Evolutionary conservation across 2,888 invertebrate genomes (phyloP).

Genomic region (Andrena bucephala): DNA sequence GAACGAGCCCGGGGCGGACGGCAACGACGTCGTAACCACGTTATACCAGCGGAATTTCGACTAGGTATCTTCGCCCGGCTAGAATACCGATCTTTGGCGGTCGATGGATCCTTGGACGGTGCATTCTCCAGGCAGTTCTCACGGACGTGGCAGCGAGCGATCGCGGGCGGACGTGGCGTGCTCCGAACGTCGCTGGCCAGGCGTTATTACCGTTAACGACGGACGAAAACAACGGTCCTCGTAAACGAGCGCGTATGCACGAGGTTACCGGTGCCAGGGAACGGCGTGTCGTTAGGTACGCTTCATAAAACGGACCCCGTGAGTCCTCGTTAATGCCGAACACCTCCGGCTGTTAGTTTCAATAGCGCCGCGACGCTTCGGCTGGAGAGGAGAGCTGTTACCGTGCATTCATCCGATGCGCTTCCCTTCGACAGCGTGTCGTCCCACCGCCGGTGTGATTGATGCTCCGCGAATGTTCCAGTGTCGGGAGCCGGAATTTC

Average conservation of each 20-base stretch:
- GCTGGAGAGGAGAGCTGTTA: not conserved
- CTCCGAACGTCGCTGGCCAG: conserved; percentile 26
- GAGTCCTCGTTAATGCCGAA: conserved; percentile 75
- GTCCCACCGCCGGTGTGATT: not conserved
- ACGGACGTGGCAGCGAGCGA: not conserved
- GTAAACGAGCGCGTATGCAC: conserved; percentile 62
- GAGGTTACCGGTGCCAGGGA: conserved; percentile 45
- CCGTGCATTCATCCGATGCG: not conserved
- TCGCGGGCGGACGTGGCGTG: not conserved
- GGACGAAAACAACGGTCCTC: conserved; percentile 68
- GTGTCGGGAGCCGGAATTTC: not conserved
- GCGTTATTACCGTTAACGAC: conserved; percentile 69
- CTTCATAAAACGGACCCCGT: conserved; percentile 72
- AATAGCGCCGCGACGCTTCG: conserved; percentile 54
- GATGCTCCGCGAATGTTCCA: not conserved
- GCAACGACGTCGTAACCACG: conserved; percentile 16
- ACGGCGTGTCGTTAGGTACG: conserved; percentile 63
- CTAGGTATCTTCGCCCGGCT: not conserved
- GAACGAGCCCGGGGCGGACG: no score
- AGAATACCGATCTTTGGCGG: conserved; percentile 28
- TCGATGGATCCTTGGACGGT: conserved; percentile 22
- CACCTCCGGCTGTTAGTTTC: conserved; percentile 72
- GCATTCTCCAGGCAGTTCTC: not conserved
- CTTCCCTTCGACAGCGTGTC: not conserved
- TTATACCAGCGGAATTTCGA: conserved; percentile 24